Conservation (phyloP, 2,888 invertebrate genomes). For the Drosophila siamana region DNA sequence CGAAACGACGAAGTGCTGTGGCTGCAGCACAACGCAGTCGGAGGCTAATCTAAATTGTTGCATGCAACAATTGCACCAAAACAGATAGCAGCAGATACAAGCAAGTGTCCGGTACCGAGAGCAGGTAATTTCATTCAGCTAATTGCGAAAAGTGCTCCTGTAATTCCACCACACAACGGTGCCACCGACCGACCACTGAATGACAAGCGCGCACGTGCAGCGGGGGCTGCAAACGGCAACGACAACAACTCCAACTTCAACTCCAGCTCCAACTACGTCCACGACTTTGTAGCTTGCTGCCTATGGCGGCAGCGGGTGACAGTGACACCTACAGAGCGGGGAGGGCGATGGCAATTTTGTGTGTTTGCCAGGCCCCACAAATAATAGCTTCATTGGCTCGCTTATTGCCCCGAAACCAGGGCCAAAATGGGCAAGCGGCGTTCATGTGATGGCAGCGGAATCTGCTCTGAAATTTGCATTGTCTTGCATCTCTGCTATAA, state of each 20-base stretch:
- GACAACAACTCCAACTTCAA: background rate
- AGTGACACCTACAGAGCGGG: slow-evolving; percentile 72
- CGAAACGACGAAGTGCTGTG: slow-evolving; percentile 50
- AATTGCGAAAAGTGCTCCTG: slow-evolving; percentile 84
- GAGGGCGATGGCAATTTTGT: slow-evolving; percentile 57
- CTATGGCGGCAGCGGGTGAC: slow-evolving; percentile 55
- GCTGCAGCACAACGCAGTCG: slow-evolving; percentile 29
- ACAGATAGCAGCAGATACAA: slow-evolving; percentile 39
- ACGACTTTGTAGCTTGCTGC: slow-evolving; percentile 5
- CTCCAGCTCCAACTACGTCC: slow-evolving; percentile 9
- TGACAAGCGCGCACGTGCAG: slow-evolving; percentile 69
- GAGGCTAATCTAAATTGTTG: slow-evolving; percentile 80
- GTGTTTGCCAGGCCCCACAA: slow-evolving; percentile 61
- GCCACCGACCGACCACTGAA: slow-evolving; percentile 68
- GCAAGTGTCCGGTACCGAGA: slow-evolving; percentile 61
- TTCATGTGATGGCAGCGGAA: slow-evolving; percentile 65
- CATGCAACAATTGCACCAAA: slow-evolving; percentile 75
- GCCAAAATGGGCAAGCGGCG: slow-evolving; percentile 58
- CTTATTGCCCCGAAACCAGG: slow-evolving; percentile 18
- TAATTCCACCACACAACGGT: slow-evolving; percentile 57
- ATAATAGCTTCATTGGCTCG: slow-evolving; percentile 79
- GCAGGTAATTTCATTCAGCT: slow-evolving; percentile 78
- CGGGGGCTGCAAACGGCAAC: slow-evolving; percentile 41
- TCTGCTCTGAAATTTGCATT: slow-evolving; percentile 79
- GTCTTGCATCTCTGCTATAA: slow-evolving; percentile 44